phyloP scores from a whole-genome alignment of 2,888 invertebrate species.

The Dolomedes plantarius region DNA sequence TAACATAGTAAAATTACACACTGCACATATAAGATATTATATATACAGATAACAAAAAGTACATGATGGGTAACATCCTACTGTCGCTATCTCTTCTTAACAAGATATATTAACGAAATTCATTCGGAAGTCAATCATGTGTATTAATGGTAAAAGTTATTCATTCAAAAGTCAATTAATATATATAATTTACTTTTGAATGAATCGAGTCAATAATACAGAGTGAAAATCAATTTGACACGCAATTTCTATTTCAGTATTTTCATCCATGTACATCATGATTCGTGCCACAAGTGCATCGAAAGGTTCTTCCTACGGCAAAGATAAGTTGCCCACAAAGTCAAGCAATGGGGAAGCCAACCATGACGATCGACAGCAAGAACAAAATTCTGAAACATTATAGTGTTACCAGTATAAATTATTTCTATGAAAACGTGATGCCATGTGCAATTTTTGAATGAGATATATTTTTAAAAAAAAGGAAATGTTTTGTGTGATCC shows the following conservation, averaged over 20 bases:
- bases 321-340: conserved; percentile 35
- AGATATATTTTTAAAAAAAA: conserved; percentile 66
- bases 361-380: background rate
- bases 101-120: no score
- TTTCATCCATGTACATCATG: conserved; percentile 85
- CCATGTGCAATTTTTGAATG: conserved; percentile 50
- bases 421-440: conserved; percentile 45
- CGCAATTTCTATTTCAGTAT: conserved; percentile 85
- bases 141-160: no score
- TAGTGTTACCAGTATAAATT: conserved; percentile 37
- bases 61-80: no score
- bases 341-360: conserved; percentile 22
- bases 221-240: no score
- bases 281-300: conserved; percentile 90
- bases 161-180: no score
- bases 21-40: no score
- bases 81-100: no score
- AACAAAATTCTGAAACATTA: conserved; percentile 36
- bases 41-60: no score
- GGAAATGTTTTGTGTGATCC: conserved; percentile 45
- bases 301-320: conserved; percentile 88
- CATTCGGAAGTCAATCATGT: no score
- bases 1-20: no score
- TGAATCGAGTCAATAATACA: no score
- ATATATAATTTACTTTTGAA: no score